Evolutionary conservation across 2,113 vertebrate species (phyloP), one percentile per base, ranked within the genome.

Genomic region (Chauna torquata): DNA sequence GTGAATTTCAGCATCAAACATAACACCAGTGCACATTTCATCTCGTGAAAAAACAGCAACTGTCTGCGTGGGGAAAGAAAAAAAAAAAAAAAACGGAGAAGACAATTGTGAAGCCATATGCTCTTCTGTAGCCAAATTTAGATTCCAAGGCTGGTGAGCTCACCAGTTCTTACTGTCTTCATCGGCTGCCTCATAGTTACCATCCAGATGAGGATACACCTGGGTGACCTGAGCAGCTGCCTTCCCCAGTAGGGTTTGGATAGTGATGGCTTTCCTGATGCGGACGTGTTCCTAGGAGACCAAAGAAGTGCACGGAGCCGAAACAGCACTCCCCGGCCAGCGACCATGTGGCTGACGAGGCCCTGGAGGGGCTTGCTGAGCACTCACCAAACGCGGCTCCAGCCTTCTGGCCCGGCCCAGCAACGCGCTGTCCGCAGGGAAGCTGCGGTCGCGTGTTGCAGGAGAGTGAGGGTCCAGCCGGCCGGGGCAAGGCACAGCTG

Each of bases 281-380:
- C 14, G 28, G 71, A 3, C 19, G 1, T 71, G 70, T 38, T 38
- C 11, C 36, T 4, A 54, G 76, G 24, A 68, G 40, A 23, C 11
- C 0, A 0, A 78, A 78, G 57, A 19, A 52, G n/a, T 11, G 6
- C 30, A 11, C 6, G 16, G 28, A 77, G 44, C 24, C 6, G 6
- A 32, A 66, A 4, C 3, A 11, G 65, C 7, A 2, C 13, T 45
- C 18, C 42, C 75, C 3, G 8, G 40, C 16, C 38, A 5, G 0
- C 0, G 1, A 5, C 11, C 68, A 8, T 0, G 0, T 0, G 10
- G 57, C 61, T 79, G 8, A 17, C 36, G 45, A 7, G 38, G 40
- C 45, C 62, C 52, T 5, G 11, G 58, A 59, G 66, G n/a, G 42
- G 18, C n/a, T 64, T 45, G 27, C 47, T 23, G 34, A 38, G 8